Evolutionary conservation across 2,797 vertebrate species (phyloP).

Genomic region (Clarias fuscus): DNA sequence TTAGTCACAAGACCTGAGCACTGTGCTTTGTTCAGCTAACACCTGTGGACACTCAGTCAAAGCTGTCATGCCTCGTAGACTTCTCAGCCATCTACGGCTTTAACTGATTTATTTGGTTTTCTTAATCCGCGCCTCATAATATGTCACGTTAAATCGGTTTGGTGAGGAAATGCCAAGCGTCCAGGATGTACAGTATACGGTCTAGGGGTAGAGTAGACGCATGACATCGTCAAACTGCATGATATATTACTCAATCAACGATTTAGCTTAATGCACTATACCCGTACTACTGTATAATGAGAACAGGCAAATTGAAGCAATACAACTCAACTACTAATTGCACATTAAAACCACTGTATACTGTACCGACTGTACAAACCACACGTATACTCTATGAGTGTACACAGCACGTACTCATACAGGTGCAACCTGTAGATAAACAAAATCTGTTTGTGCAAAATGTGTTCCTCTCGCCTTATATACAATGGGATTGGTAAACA

Average conservation of each 20-base stretch:
- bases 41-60: slow-evolving; percentile 63
- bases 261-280: neutral
- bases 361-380: neutral
- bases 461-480: neutral
- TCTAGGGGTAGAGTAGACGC: neutral
- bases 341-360: neutral
- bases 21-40: slow-evolving; percentile 61
- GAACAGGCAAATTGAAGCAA: neutral
- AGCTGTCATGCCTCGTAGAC: slow-evolving; percentile 35
- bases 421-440: neutral
- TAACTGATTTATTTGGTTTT: slow-evolving; percentile 33
- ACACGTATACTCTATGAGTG: neutral
- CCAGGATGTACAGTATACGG: neutral
- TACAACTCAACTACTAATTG: neutral
- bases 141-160: neutral
- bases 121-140: neutral
- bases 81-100: slow-evolving; percentile 36
- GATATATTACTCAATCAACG: neutral
- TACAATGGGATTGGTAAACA: neutral
- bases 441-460: neutral
- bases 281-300: neutral
- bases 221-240: neutral
- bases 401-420: neutral
- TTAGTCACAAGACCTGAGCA: slow-evolving; percentile 68
- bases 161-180: neutral